Percentiles rank a stretch among this genome's conserved stretches.
These are phyloP conservation scores for Lysandra bellargus DNA, from an alignment of 2,888 invertebrate genomes.

Conservation along the genomic window DNA sequence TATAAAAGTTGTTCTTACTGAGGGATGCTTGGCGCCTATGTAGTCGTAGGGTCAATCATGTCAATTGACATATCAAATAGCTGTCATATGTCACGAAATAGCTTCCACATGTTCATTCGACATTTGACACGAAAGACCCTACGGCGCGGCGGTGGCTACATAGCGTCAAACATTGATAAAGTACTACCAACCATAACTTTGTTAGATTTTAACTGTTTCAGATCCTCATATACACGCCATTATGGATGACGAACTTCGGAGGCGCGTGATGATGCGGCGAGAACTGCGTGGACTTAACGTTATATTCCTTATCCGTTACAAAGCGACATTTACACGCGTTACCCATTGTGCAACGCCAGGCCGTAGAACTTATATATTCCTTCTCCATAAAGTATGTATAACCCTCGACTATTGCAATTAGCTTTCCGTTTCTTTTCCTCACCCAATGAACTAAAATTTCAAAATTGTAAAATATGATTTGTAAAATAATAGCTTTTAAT, in stretches of 20 bases:
- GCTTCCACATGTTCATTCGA: too few species aligned
- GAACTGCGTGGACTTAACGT: constrained; percentile 38
- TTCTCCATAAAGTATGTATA: constrained; percentile 42
- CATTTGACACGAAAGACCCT: too few species aligned
- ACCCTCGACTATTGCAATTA: constrained; percentile 40
- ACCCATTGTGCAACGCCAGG: constrained; percentile 48
- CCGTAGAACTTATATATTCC: neutral
- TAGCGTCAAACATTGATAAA: too few species aligned
- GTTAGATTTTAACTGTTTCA: neutral
- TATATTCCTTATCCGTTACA: constrained; percentile 37
- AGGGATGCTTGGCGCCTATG: too few species aligned
- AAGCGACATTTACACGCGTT: constrained; percentile 45
- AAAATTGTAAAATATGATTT: neutral
- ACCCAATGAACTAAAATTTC: constrained; percentile 40
- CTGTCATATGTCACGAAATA: too few species aligned
- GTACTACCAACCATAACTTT: too few species aligned
- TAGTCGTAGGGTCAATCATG: too few species aligned
- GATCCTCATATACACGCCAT: constrained; percentile 37
- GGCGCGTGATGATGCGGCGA: constrained; percentile 44
- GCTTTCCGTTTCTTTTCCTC: constrained; percentile 37
- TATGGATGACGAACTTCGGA: constrained; percentile 41
- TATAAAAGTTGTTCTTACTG: too few species aligned
- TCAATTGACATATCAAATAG: too few species aligned
- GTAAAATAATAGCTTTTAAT: too few species aligned
- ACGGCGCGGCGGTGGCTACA: too few species aligned